Evolutionary conservation across 2,797 vertebrate species (phyloP), one percentile per base, ranked within the genome.

Genomic region (Cyclopterus lumpus): DNA sequence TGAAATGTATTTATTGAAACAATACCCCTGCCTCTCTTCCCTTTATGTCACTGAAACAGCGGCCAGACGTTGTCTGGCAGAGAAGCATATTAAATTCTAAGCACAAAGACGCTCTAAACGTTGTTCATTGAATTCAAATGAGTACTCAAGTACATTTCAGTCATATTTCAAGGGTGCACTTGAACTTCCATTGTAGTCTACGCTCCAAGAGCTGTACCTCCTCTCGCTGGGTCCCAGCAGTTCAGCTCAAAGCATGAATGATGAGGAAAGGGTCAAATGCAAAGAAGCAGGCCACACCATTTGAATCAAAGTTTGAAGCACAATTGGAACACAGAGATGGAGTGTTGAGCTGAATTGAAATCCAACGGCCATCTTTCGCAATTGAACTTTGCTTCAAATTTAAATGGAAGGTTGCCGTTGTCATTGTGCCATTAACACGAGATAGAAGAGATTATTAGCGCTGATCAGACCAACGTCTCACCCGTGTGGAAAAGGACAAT

Each of bases 391-490:
- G 92, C 91, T 86, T 93, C 74, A 66, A 88, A 94, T 93, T 93
- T 93, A 94, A 95, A 95, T 92, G 89, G 89, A 80, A 91, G 93
- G 89, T 93, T 86, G 86, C 71, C 67, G 86, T 89, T 88, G 90
- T 91, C 89, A 75, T 84, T 49, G 60, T 79, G 84, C 91, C 89
- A 92, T 95, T 95, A 95, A 91, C 87, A 73, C 62, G 11, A 87
- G 91, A 93, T 94, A 85, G 94, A 95, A 89, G 88, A 93, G 93
- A 95, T 95, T 94, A 94, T 95, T 94, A 95, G 86, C 73, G 74
- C 80, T 28, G 88, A 95, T 94, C 91, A 90, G 81, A 89, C 85
- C 89, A 57, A 92, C 73, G 90, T 92, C 92, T 93, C 90, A 87
- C 80, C 91, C 79, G 44, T 82, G 86, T 79, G 68, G 83, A 92